These are phyloP conservation scores for Phalanger gymnotis DNA, from an alignment of 2,797 vertebrate genomes.

Conservation along the genomic window DNA sequence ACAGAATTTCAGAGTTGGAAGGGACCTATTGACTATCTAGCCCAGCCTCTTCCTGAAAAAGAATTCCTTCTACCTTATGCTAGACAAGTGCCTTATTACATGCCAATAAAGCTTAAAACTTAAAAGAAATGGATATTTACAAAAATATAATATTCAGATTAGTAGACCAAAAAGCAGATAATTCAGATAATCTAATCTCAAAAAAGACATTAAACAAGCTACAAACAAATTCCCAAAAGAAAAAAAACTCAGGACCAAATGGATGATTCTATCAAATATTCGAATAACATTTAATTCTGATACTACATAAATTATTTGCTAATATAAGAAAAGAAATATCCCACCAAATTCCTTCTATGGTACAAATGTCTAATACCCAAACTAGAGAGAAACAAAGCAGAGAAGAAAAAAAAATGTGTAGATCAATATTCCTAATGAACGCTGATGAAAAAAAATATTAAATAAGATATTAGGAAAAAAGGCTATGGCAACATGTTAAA, in stretches of 20 bases:
- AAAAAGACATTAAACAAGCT: not conserved
- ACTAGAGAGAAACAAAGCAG: not conserved
- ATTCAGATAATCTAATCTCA: not conserved
- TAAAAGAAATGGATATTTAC: not conserved
- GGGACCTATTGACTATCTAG: not conserved
- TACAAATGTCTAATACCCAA: not conserved
- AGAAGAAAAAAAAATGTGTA: not conserved
- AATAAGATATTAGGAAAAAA: not conserved
- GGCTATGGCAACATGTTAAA: not conserved
- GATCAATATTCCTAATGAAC: not conserved
- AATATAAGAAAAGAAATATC: not conserved
- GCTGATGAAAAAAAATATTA: not conserved
- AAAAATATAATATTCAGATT: not conserved
- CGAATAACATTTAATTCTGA: not conserved
- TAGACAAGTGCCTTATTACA: not conserved
- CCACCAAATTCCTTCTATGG: not conserved
- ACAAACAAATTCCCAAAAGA: not conserved
- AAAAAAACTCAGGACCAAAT: not conserved
- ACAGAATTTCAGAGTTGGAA: not conserved
- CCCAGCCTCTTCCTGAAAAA: not conserved
- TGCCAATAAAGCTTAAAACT: not conserved
- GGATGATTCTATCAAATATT: not conserved
- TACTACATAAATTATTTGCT: not conserved
- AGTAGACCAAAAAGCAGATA: not conserved
- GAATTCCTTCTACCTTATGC: not conserved